These are phyloP conservation scores for Apodemia mormo DNA, from an alignment of 2,888 invertebrate species.

Conservation along the genomic window DNA sequence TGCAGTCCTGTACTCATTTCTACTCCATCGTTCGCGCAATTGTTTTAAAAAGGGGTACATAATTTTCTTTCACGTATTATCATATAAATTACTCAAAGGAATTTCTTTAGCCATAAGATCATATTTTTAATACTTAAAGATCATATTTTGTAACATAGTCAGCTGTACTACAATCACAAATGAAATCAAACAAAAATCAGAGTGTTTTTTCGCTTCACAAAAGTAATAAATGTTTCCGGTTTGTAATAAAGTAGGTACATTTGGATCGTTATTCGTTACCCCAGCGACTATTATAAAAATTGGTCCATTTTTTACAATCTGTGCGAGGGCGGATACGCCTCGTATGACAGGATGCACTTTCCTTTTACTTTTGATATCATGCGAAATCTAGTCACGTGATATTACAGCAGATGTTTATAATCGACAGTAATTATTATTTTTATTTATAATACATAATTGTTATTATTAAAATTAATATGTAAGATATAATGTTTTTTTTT, in stretches of 20 bases:
- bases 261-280: constrained; percentile 52
- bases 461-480: no score
- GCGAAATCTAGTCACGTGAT: constrained; percentile 68
- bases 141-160: constrained; percentile 23
- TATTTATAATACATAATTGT: neutral
- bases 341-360: constrained; percentile 78
- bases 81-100: no score
- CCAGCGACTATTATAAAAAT: constrained; percentile 75
- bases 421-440: constrained; percentile 2
- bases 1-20: no score
- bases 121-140: neutral
- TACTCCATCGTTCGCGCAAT: no score
- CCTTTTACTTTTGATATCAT: constrained; percentile 61
- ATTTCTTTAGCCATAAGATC: no score
- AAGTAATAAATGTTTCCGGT: constrained; percentile 77
- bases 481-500: no score
- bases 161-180: constrained; percentile 35
- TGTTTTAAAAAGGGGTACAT: no score
- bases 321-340: constrained; percentile 76
- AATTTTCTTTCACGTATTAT: no score
- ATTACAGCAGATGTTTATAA: constrained; percentile 60
- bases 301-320: constrained; percentile 73
- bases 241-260: constrained; percentile 66
- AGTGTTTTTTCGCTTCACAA: constrained; percentile 55
- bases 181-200: constrained; percentile 41